Percentiles rank a stretch among this genome's conserved stretches.
phyloP scores from a whole-genome alignment of 2,888 invertebrate genomes.

The Drosophila paramelanica region DNA sequence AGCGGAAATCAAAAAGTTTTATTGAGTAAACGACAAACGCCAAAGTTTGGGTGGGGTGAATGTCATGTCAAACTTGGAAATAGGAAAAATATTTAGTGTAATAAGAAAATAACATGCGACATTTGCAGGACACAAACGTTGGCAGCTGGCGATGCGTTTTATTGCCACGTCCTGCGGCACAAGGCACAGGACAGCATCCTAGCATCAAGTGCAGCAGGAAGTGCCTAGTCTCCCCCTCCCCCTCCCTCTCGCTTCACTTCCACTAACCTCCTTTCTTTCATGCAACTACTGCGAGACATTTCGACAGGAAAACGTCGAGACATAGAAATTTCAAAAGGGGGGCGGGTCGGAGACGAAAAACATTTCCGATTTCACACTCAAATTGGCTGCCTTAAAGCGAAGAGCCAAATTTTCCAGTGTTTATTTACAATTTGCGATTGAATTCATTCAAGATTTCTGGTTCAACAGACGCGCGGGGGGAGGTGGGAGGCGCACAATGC shows the following conservation, averaged over 20 bases:
- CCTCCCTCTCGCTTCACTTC: not conserved
- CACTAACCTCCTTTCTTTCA: not conserved
- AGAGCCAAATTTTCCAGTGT: constrained; percentile 54
- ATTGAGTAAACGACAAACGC: constrained; percentile 63
- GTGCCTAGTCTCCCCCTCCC: not conserved
- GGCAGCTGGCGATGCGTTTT: constrained; percentile 69
- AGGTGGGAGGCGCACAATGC: constrained; percentile 27
- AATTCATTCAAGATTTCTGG: constrained; percentile 69
- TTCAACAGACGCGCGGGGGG: not conserved
- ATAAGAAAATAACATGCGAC: constrained; percentile 52
- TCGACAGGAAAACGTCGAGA: constrained; percentile 4
- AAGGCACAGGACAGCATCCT: constrained; percentile 17
- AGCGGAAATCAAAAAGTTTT: constrained; percentile 80
- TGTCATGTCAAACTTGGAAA: constrained; percentile 49
- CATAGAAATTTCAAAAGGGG: not conserved
- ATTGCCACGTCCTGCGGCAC: constrained; percentile 66
- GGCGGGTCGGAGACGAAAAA: constrained; percentile 8
- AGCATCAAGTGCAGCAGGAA: constrained; percentile 26
- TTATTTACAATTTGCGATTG: constrained; percentile 73
- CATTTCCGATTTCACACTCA: constrained; percentile 76
- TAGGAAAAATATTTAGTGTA: constrained; percentile 54
- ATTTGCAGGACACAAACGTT: constrained; percentile 14
- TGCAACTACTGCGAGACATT: constrained; percentile 34
- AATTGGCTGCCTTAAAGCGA: constrained; percentile 43
- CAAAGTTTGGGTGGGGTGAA: not conserved